These are phyloP conservation scores for Drosophila mercatorum DNA, from an alignment of 2,888 invertebrate species.

Conservation along the genomic window DNA sequence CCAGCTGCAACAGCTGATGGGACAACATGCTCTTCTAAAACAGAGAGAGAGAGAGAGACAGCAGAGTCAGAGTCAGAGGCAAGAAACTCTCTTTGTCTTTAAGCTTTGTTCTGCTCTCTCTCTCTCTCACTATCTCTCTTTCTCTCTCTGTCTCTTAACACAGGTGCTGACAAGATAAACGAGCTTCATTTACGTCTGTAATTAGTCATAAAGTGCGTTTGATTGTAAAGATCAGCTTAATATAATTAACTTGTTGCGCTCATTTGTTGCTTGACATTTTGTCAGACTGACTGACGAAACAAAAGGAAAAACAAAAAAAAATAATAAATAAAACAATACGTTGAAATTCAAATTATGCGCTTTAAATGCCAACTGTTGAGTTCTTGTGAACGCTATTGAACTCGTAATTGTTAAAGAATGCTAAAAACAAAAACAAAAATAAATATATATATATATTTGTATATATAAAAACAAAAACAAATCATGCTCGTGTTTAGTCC, in stretches of 20 bases:
- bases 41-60: slow-evolving; percentile 20
- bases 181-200: slow-evolving; percentile 57
- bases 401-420: slow-evolving; percentile 70
- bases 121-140: not conserved
- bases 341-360: slow-evolving; percentile 57
- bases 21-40: slow-evolving; percentile 13
- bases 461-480: slow-evolving; percentile 1
- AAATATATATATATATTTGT: not conserved
- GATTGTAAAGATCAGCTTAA: slow-evolving; percentile 70
- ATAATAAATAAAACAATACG: slow-evolving; percentile 21
- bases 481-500: slow-evolving; percentile 21
- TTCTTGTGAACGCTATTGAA: slow-evolving; percentile 81
- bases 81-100: slow-evolving; percentile 30
- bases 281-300: not conserved
- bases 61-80: not conserved
- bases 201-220: slow-evolving; percentile 78
- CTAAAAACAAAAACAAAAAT: slow-evolving; percentile 17
- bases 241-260: slow-evolving; percentile 57
- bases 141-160: slow-evolving; percentile 1
- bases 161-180: slow-evolving; percentile 56
- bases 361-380: slow-evolving; percentile 68
- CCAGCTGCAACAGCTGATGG: slow-evolving; percentile 42
- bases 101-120: not conserved
- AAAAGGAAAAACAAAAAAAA: slow-evolving; percentile 11
- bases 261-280: slow-evolving; percentile 59